Conservation (phyloP, 2,113 vertebrate genomes). For the Aptenodytes patagonicus region DNA sequence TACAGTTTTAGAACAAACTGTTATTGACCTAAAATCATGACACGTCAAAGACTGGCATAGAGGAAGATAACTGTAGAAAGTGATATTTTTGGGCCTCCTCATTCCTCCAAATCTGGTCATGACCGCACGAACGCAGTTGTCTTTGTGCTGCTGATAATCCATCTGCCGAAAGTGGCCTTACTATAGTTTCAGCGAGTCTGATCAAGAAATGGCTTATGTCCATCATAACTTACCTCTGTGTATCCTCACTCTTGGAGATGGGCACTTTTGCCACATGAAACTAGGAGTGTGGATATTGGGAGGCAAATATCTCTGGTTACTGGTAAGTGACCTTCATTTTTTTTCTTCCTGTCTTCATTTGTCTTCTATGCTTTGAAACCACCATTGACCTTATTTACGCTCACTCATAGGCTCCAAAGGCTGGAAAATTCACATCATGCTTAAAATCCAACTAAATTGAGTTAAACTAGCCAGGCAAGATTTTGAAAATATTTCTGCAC, state of each 20-base stretch:
- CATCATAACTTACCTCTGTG: constrained; percentile 24
- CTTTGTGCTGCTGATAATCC: constrained; percentile 5
- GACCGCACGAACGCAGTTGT: neutral
- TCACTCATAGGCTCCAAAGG: constrained; percentile 51
- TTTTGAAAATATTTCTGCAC: constrained; percentile 64
- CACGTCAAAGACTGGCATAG: neutral
- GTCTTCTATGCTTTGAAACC: constrained; percentile 64
- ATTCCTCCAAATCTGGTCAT: constrained; percentile 22
- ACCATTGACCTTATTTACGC: constrained; percentile 44
- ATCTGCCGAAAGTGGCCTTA: constrained; percentile 21
- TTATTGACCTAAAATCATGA: neutral
- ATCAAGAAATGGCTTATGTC: constrained; percentile 46
- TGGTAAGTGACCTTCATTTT: constrained; percentile 57
- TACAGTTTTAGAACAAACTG: neutral
- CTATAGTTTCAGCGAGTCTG: constrained; percentile 24
- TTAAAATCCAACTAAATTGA: constrained; percentile 51
- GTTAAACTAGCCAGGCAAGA: constrained; percentile 45
- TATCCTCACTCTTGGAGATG: constrained; percentile 55
- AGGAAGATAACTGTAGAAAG: constrained; percentile 41
- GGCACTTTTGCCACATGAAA: constrained; percentile 36
- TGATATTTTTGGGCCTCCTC: neutral
- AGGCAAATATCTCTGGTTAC: constrained; percentile 54
- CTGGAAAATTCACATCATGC: constrained; percentile 52
- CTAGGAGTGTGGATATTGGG: constrained; percentile 58
- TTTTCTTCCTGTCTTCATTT: constrained; percentile 64